Base-by-base conservation (phyloP, 2,888 invertebrate species). In the Anoncus sp. region DNA sequence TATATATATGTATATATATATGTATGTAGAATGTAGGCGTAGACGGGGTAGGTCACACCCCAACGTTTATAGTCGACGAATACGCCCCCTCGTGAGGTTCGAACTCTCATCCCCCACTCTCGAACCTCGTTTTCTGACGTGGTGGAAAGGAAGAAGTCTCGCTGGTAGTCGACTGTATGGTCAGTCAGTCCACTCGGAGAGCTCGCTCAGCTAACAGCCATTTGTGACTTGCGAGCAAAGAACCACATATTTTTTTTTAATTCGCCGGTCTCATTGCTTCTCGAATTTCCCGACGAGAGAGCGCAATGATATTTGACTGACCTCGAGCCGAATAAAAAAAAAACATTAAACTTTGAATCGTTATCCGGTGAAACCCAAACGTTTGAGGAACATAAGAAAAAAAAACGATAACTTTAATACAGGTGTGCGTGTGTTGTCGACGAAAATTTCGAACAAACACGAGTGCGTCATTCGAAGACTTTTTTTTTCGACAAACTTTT, bases 151-250 rank as follows among this genome's bases (percentile, higher is more conserved):
- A 89, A 89, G 88, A 89, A 89, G 85, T 84, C 84, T 70, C 81
- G 81, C 74, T 78, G 75, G 70, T 77, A 67, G 82, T 82, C 81
- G 81, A 77, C 82, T 73, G 81, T 82, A 83, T 84, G 86, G 83
- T 85, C 86, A 85, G 85, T 86, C 90, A 91, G 90, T 91, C 86
- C 85, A 85, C 87, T 87, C 88, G 86, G 88, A 85, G 90, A 89
- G 87, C 89, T 90, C 87, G 90, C 82, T 85, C 83, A 75, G 87
- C 82, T 65, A 86, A 84, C 87, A 89, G 82, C 83, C 71, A 51
- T 63, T 73, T 74, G 27, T 75, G 53, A 27, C 47, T 57, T 40
- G 31, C 24, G 18, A 16, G 55, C 9, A 38, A 16, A 14, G 20
- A 43, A 18, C 1, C 5, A 4, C 18, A 49, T 27, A 16, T 60